Percentiles rank a stretch among this genome's conserved stretches.
These are phyloP conservation scores for Drosophila melanica DNA, from an alignment of 1,140 invertebrate genomes.

Conservation along the genomic window DNA sequence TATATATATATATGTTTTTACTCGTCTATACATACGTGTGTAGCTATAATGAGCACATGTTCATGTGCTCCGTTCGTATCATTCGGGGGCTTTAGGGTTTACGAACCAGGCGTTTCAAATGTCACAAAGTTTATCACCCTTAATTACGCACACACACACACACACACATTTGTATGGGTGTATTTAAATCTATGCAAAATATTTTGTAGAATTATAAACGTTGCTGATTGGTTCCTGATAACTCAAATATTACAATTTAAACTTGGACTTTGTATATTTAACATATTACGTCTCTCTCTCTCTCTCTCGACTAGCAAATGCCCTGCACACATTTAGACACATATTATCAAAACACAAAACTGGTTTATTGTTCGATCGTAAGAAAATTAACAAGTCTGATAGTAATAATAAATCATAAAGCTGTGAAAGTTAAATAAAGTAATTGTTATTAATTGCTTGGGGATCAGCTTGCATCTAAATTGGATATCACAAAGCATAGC, in stretches of 20 bases:
- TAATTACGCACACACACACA: slow-evolving; percentile 46
- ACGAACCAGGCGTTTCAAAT: slow-evolving; percentile 34
- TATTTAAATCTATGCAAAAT: slow-evolving; percentile 9
- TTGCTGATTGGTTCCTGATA: slow-evolving; percentile 4
- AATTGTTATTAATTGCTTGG: too few species aligned
- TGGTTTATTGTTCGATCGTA: background rate
- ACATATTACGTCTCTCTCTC: background rate
- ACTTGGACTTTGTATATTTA: slow-evolving; percentile 3
- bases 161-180: background rate
- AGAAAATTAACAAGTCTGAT: slow-evolving; percentile 5
- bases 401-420: background rate
- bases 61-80: slow-evolving; percentile 5
- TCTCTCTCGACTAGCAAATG: background rate
- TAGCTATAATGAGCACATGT: slow-evolving; percentile 45
- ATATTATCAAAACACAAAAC: background rate
- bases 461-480: too few species aligned
- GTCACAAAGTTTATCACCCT: slow-evolving; percentile 73
- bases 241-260: background rate
- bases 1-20: slow-evolving; percentile 24
- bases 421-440: too few species aligned
- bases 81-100: slow-evolving; percentile 33
- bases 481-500: too few species aligned
- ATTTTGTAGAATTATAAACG: background rate
- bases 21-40: slow-evolving; percentile 10
- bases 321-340: background rate